These are phyloP conservation scores for Acrocera orbiculus DNA, from an alignment of 2,888 invertebrate species.

Conservation along the genomic window DNA sequence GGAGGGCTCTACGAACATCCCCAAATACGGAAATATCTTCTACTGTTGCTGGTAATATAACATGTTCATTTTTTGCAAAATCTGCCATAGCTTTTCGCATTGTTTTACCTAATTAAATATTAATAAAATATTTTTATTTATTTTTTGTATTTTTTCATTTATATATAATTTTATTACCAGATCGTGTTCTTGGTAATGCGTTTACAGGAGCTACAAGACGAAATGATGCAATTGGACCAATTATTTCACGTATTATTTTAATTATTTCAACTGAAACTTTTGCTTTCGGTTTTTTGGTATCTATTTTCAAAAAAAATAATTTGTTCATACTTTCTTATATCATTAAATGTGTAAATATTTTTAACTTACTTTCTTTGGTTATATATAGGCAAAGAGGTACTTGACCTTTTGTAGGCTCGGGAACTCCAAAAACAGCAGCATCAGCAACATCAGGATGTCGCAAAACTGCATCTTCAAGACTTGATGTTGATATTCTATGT, in stretches of 20 bases:
- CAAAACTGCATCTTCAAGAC: slow-evolving; percentile 76
- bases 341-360: slow-evolving; percentile 14
- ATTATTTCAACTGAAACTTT: slow-evolving; percentile 29
- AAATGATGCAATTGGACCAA: slow-evolving; percentile 70
- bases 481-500: slow-evolving; percentile 74
- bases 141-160: no score
- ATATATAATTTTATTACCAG: slow-evolving; percentile 39
- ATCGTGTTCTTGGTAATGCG: slow-evolving; percentile 72
- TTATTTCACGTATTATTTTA: slow-evolving; percentile 27
- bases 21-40: slow-evolving; percentile 71
- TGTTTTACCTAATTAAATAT: slow-evolving; percentile 22
- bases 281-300: slow-evolving; percentile 14
- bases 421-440: slow-evolving; percentile 77
- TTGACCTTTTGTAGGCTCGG: slow-evolving; percentile 78
- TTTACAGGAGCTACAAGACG: slow-evolving; percentile 60
- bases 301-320: slow-evolving; percentile 3
- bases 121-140: neutral
- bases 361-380: slow-evolving; percentile 34
- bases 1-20: slow-evolving; percentile 57
- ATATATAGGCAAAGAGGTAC: slow-evolving; percentile 78
- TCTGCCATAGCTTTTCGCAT: slow-evolving; percentile 71
- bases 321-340: no score
- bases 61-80: slow-evolving; percentile 60
- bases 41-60: slow-evolving; percentile 69
- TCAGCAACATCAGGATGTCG: slow-evolving; percentile 74